phyloP scores from a whole-genome alignment of 2,888 invertebrate species.

The Drosophila planitibia region DNA sequence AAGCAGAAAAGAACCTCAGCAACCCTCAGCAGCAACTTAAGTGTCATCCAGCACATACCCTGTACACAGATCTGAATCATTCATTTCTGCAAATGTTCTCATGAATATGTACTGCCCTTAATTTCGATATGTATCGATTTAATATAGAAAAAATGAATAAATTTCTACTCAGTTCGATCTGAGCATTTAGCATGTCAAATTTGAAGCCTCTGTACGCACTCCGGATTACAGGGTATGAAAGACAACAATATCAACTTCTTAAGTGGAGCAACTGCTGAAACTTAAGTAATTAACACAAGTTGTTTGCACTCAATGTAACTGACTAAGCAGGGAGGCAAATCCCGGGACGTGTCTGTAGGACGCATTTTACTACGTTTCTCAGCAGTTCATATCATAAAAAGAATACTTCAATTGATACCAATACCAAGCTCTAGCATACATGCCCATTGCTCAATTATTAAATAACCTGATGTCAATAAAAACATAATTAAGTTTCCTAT shows the following conservation, averaged over 20 bases:
- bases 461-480: not conserved
- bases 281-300: slow-evolving; percentile 81
- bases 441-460: not conserved
- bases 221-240: not conserved
- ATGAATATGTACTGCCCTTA: not conserved
- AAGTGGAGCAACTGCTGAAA: slow-evolving; percentile 77
- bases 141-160: not conserved
- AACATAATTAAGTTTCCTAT: not conserved
- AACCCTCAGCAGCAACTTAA: not conserved
- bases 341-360: slow-evolving; percentile 1
- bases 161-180: not conserved
- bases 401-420: slow-evolving; percentile 8
- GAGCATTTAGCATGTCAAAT: not conserved
- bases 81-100: not conserved
- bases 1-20: not conserved
- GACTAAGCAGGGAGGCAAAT: slow-evolving; percentile 15
- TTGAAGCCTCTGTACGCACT: not conserved
- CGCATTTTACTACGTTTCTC: not conserved
- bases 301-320: slow-evolving; percentile 59
- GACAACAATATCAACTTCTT: slow-evolving; percentile 52
- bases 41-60: not conserved
- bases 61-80: not conserved
- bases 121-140: not conserved
- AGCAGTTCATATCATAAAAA: slow-evolving; percentile 1
- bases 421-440: not conserved